Evolutionary conservation across 2,888 invertebrate species (phyloP), one percentile per base, ranked within the genome.

Genomic region (Cactoblastis cactorum): DNA sequence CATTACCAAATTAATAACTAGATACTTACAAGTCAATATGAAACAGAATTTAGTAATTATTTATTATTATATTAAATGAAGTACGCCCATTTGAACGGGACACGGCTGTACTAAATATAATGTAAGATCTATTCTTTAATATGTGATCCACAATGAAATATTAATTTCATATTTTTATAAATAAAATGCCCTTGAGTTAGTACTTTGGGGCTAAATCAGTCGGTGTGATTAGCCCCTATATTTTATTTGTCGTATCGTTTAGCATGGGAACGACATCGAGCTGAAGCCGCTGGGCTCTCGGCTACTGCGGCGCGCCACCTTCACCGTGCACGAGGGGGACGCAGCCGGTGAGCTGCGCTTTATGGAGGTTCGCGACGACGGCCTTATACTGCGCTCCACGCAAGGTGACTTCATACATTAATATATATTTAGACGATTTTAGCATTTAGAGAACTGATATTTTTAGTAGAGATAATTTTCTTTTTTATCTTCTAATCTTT

Each of bases 231-330:
- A n/a, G 12, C 2, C 9, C n/a, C 1, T 11, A n/a, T 34, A 18
- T 1, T 9, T n/a, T 12, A 22, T 38, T 11, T 1, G 8, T 49
- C 9, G 9, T 12, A 2, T 18, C 8, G 5, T 43, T 2, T 81
- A 99, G 98, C 95, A 97, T 88, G 99, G 98, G 45, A 99, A 99
- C 83, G 98, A 98, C 77, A 98, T 99, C 57, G 98, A 98, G 74
- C 89, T 99, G 67, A 97, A 98, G 81, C 99, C 99, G 6, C 90
- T 98, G 57, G 97, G 97, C 0, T 99, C 99, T 51, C 93, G 99
- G 15, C 93, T 98, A 74, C 93, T 98, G 79, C 98, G 99, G 74
- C 95, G 99, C 49, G 98, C 98, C 74, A 97, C 98, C 58, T 99
- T 99, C 89, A 98, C 98, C 0, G 99, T 99, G 22, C 98, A 99